Evolutionary conservation across 2,888 invertebrate species (phyloP), one percentile per base, ranked within the genome.

Genomic region (Chrysolina americana): DNA sequence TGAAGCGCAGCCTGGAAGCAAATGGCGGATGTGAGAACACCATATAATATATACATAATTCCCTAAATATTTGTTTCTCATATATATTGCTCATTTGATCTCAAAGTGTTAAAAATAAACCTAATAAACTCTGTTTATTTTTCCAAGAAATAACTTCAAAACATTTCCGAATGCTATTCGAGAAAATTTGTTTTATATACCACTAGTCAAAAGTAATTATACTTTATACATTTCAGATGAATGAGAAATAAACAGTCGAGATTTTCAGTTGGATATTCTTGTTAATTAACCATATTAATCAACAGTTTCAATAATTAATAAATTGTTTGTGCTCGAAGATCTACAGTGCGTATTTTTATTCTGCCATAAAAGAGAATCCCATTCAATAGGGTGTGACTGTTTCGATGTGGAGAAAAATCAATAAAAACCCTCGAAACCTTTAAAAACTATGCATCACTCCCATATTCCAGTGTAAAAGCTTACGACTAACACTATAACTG

Each of bases 71-170:
- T 86, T 86, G 85, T 84, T 83, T 81, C 83, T 77, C 82, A 80
- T 82, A 82, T 83, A 75, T 74, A 74, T 74, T 76, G 71, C 72
- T 71, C 76, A 74, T 74, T 76, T 76, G 76, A 76, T 76, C 76
- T 76, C 74, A 73, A 76, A 75, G 74, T 68, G 79, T 76, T 78
- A 79, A 80, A 83, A 81, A 81, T 81, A 79, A 79, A 81, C 77
- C 76, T 82, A 84, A 85, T 86, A 84, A 84, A 83, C 81, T 59
- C 41, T 77, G 86, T 85, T 86, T 86, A 85, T 86, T 86, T 85
- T 82, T 79, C 80, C 81, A 81, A 74, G 83, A 83, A 86, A 85
- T 86, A 85, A 85, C 85, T 85, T 84, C 77, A 79, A 80, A 81
- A 80, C 83, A 78, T 81, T 73, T 76, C 76, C 72, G 72, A 75